Evolutionary conservation across 1,140 invertebrate species (phyloP).

Genomic region (Phthorimaea operculella): DNA sequence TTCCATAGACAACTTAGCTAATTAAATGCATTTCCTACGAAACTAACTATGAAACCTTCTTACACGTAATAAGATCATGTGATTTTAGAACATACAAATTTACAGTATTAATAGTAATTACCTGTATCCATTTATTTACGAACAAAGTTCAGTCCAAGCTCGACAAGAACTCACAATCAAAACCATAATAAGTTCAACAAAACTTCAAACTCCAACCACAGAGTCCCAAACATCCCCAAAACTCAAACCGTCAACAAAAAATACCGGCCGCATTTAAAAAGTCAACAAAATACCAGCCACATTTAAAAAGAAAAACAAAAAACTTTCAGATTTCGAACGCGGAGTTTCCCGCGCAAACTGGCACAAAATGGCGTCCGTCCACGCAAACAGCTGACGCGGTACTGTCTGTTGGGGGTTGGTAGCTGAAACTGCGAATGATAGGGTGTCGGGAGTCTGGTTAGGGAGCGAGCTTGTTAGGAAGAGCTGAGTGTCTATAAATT

Average conservation of each 20-base stretch:
- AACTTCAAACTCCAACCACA: background rate
- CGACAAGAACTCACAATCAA: no score
- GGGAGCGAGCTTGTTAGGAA: no score
- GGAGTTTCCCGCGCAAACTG: background rate
- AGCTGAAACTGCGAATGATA: constrained; percentile 1
- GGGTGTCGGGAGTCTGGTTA: background rate
- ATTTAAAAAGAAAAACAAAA: background rate
- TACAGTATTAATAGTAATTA: no score
- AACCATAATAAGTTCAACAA: background rate
- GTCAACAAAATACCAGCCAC: background rate
- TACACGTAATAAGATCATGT: no score
- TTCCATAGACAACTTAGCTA: no score
- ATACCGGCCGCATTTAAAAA: constrained; percentile 1
- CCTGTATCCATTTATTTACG: no score
- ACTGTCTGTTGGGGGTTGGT: background rate
- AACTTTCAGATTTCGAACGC: background rate
- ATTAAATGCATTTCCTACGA: no score
- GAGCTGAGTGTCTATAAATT: no score
- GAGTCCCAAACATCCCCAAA: background rate
- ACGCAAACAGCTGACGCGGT: background rate
- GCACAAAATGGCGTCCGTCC: background rate
- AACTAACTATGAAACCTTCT: no score
- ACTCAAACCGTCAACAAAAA: background rate
- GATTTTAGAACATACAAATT: no score
- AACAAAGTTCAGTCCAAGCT: no score